Evolutionary conservation across 1,140 invertebrate genomes (phyloP).

Genomic region (Anadara kagoshimensis): DNA sequence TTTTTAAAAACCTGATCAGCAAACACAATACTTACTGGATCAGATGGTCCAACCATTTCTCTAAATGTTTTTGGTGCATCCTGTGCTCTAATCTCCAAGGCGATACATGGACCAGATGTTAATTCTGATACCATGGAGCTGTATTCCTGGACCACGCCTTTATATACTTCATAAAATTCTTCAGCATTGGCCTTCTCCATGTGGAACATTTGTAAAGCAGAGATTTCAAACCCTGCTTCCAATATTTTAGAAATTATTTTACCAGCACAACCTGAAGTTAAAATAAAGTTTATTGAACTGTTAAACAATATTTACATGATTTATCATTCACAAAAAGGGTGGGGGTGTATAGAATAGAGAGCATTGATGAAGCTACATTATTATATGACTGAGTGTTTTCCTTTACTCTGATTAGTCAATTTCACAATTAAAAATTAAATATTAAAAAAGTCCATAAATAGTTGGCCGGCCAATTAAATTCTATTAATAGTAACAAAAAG

Average conservation of each 20-base stretch:
- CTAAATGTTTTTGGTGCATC: constrained; percentile 84
- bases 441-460: too few species aligned
- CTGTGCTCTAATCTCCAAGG: constrained; percentile 85
- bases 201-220: constrained; percentile 82
- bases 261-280: constrained; percentile 76
- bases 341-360: too few species aligned
- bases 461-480: too few species aligned
- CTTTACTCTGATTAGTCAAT: too few species aligned
- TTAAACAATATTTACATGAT: neutral
- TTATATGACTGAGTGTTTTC: too few species aligned
- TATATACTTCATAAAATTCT: constrained; percentile 95
- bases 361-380: too few species aligned
- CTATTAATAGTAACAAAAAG: too few species aligned
- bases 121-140: constrained; percentile 85
- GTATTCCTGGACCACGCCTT: constrained; percentile 74
- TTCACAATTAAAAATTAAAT: too few species aligned
- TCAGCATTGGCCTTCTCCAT: constrained; percentile 87
- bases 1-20: too few species aligned
- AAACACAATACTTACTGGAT: constrained; percentile 82
- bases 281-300: neutral
- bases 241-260: constrained; percentile 84
- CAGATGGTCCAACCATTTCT: constrained; percentile 88
- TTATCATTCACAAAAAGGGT: too few species aligned
- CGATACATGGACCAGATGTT: constrained; percentile 87
- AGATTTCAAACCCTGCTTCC: constrained; percentile 84